These are phyloP conservation scores for Symphodus melops DNA, from an alignment of 2,113 vertebrate genomes.

Conservation along the genomic window DNA sequence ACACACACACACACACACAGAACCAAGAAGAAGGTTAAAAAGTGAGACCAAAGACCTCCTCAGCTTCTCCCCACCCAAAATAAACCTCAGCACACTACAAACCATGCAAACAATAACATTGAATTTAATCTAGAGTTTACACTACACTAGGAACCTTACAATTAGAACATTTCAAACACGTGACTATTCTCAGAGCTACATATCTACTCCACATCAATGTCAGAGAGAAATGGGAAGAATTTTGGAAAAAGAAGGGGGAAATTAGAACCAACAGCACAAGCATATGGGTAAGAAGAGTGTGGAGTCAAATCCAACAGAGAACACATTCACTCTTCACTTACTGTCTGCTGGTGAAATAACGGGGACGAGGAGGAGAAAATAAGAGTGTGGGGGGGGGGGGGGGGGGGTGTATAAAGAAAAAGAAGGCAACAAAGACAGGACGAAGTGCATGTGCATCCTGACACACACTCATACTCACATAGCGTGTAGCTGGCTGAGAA, in stretches of 20 bases:
- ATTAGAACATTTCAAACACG: neutral
- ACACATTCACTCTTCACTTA: constrained; percentile 21
- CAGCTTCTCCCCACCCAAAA: too few relatives aligned
- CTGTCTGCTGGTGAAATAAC: constrained; percentile 23
- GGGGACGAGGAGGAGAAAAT: neutral
- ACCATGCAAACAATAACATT: constrained; percentile 30
- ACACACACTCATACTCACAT: constrained; percentile 78
- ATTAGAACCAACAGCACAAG: constrained; percentile 15
- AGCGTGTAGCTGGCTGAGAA: constrained; percentile 78
- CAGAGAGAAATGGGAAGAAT: constrained; percentile 28
- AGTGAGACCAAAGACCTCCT: neutral
- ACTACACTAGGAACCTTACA: neutral
- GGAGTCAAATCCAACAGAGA: constrained; percentile 1
- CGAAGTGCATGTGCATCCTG: constrained; percentile 50
- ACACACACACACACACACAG: neutral
- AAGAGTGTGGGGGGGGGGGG: constrained; percentile 2
- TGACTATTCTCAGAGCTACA: neutral
- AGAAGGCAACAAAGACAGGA: neutral
- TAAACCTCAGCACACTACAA: neutral
- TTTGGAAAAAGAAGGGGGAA: constrained; percentile 31
- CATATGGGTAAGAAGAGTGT: neutral
- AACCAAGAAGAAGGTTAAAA: neutral
- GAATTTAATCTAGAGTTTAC: constrained; percentile 9
- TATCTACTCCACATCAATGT: constrained; percentile 15
- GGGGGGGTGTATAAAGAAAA: neutral